Base-by-base conservation (phyloP, 2,888 invertebrate genomes). In the Nyleta sp. region DNA sequence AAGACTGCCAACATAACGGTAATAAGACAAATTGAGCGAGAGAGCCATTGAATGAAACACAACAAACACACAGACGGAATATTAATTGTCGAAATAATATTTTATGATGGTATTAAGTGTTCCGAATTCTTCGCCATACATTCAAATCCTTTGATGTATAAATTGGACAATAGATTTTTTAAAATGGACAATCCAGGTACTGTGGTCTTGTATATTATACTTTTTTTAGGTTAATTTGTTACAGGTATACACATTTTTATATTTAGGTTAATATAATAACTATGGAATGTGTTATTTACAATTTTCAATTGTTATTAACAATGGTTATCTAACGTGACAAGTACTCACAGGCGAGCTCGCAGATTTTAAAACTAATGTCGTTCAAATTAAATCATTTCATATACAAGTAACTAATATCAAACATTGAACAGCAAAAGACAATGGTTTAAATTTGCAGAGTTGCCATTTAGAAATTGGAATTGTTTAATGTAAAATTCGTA, bases 151-250 rank as follows among this genome's bases (percentile, higher is more conserved):
- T 13, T 67, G 20, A 50, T 53, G 53, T 24, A 11, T 53, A 22
- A 65, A 53, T n/a, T 20, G 28, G n/a, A 48, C 18, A 31, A 35
- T 44, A 31, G 20, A 42, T 31, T n/a, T 10, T 10, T 52, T 28
- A 33, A 38, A 55, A 68, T 68, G 68, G 68, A 68, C n/a, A 50
- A 24, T 11, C 3, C 33, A 57, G 68, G 68, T 68, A 55, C 31
- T 35, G 3, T 33, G 24, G 13, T 60, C 28, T 22, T 42, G 4
- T 48, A 6, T 42, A 53, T 65, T 33, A 13, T 31, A 20, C 38
- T n/a, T n/a, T n/a, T n/a, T n/a, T n/a, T n/a, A 68, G 57, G 68
- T 68, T 68, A 68, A 53, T 65, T 44, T 53, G n/a, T 53, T 44
- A 65, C 17, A 65, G 44, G 22, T 35, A 53, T 28, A 53, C 28